Conservation (phyloP, 35 echinoderm and acorn worm species). For the Lytechinus pictus region DNA sequence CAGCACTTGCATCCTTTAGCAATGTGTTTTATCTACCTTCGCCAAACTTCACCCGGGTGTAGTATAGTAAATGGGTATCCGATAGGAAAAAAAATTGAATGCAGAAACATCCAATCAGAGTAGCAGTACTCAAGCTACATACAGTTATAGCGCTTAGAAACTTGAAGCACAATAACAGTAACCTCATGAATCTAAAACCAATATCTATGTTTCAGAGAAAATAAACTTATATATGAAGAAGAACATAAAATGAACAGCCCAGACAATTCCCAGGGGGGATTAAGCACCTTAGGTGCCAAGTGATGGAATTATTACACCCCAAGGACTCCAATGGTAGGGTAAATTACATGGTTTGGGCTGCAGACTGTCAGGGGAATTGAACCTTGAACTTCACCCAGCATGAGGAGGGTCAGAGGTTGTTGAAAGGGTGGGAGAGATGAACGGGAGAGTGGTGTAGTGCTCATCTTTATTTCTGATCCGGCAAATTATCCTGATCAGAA, state of each 20-base stretch:
- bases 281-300: neutral
- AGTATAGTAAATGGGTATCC: too few relatives aligned
- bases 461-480: too few relatives aligned
- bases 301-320: neutral
- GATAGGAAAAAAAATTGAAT: too few relatives aligned
- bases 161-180: neutral
- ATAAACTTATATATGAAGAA: neutral
- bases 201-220: neutral
- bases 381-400: constrained; percentile 8
- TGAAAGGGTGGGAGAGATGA: neutral
- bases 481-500: too few relatives aligned
- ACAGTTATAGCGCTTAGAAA: too few relatives aligned
- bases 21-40: too few relatives aligned
- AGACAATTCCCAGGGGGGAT: neutral
- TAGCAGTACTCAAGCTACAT: too few relatives aligned
- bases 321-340: neutral
- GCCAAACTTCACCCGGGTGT: too few relatives aligned
- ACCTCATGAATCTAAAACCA: neutral
- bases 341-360: neutral
- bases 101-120: too few relatives aligned
- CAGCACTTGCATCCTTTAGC: too few relatives aligned
- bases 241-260: neutral
- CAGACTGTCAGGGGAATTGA: neutral
- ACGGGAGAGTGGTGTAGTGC: neutral
- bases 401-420: neutral